A percentile compares a stretch with the other conserved stretches of the same genome.
Conservation (phyloP, 2,888 invertebrate genomes). For the Chrysotoxum bicinctum region DNA sequence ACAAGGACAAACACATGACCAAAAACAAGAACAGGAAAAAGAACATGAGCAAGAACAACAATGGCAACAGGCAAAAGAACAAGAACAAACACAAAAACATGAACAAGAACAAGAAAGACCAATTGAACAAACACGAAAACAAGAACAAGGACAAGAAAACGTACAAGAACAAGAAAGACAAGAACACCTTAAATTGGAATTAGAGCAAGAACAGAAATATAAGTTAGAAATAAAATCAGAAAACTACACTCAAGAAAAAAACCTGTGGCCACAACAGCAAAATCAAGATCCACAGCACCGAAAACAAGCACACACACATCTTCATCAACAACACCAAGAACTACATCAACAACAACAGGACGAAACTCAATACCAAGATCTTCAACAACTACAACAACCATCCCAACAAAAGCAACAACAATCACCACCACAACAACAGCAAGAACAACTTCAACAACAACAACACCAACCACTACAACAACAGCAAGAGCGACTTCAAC, state of each 20-base stretch:
- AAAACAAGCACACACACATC: slow-evolving; percentile 17
- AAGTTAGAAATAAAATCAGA: slow-evolving; percentile 66
- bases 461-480: slow-evolving; percentile 55
- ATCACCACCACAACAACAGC: slow-evolving; percentile 73
- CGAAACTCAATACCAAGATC: no score
- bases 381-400: slow-evolving; percentile 36
- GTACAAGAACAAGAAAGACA: no score
- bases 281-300: slow-evolving; percentile 69
- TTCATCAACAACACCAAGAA: slow-evolving; percentile 73
- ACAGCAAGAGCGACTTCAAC: slow-evolving; percentile 73
- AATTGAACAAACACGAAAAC: no score
- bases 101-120: no score
- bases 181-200: no score
- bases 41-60: no score
- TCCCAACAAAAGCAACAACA: slow-evolving; percentile 75
- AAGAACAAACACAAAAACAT: no score
- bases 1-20: slow-evolving; percentile 41
- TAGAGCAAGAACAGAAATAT: neutral
- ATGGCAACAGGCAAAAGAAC: no score
- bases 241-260: slow-evolving; percentile 52
- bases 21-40: slow-evolving; percentile 23
- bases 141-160: no score
- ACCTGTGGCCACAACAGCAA: slow-evolving; percentile 46
- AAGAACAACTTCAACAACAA: neutral
- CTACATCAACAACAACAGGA: slow-evolving; percentile 76